phyloP scores from a whole-genome alignment of 2,888 invertebrate genomes.

The Cerceris rybyensis region DNA sequence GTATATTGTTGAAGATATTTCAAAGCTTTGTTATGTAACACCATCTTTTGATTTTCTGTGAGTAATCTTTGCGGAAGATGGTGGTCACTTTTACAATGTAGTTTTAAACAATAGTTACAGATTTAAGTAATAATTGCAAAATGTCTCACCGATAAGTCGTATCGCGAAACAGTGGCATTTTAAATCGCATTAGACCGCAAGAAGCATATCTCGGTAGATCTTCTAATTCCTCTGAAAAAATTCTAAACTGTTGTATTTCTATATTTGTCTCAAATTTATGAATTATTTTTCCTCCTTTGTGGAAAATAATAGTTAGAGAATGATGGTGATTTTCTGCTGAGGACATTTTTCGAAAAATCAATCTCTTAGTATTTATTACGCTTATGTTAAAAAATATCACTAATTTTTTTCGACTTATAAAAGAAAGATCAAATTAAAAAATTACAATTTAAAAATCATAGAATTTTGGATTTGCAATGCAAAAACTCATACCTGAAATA shows the following conservation, averaged over 20 bases:
- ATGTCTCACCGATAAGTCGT: conserved; percentile 83
- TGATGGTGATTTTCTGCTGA: no score
- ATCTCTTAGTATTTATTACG: no score
- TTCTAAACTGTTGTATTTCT: background rate
- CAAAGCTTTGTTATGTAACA: conserved; percentile 85
- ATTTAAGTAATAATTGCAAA: background rate
- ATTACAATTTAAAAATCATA: background rate
- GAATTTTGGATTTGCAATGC: background rate
- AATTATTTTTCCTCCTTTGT: no score
- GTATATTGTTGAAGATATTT: conserved; percentile 85
- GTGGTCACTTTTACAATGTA: background rate
- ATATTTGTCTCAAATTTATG: no score
- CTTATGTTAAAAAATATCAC: no score
- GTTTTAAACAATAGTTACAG: conserved; percentile 10
- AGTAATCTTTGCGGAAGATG: conserved; percentile 80
- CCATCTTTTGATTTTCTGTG: conserved; percentile 85
- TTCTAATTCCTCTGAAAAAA: conserved; percentile 81
- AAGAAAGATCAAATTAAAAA: background rate
- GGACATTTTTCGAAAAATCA: no score
- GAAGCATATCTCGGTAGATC: conserved; percentile 86
- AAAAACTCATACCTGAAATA: conserved; percentile 74
- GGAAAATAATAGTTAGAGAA: no score
- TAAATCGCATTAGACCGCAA: conserved; percentile 86
- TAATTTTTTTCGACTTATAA: no score
- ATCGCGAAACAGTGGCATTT: conserved; percentile 84